Percentiles rank a stretch among this genome's conserved stretches.
phyloP scores from a whole-genome alignment of 2,797 vertebrate species.

The Tapirus indicus region DNA sequence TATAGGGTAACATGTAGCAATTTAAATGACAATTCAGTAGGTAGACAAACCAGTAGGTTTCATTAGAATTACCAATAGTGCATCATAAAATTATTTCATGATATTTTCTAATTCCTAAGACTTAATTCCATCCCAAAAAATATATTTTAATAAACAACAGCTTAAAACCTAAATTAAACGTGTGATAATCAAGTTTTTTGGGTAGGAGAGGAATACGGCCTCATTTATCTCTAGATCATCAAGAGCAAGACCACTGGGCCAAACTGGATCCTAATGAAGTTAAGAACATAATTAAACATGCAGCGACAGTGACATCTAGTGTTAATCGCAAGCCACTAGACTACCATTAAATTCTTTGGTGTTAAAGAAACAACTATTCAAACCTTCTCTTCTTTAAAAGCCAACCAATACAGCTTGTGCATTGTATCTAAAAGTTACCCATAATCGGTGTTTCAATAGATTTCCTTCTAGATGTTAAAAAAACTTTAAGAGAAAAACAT shows the following conservation, averaged over 20 bases:
- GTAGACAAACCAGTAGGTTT: not conserved
- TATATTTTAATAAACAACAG: conserved; percentile 46
- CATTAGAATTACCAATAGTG: not conserved
- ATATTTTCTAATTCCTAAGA: conserved; percentile 50
- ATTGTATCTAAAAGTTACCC: conserved; percentile 16
- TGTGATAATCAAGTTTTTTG: not conserved
- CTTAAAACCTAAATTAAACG: conserved; percentile 41
- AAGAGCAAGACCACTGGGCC: not conserved
- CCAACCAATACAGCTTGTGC: not conserved
- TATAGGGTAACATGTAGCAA: conserved; percentile 38
- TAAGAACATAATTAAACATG: conserved; percentile 1
- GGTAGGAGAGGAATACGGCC: not conserved
- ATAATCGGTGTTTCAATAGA: not conserved
- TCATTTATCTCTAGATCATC: not conserved
- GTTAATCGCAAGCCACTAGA: conserved; percentile 37
- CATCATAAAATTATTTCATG: conserved; percentile 43
- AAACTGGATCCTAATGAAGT: not conserved
- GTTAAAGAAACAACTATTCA: not conserved
- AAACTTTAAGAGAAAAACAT: conserved; percentile 1
- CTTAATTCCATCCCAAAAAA: conserved; percentile 49
- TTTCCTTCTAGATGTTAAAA: conserved; percentile 7
- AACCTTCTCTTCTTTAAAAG: conserved; percentile 50
- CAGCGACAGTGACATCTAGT: conserved; percentile 80
- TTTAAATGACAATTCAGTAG: conserved; percentile 56
- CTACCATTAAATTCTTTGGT: not conserved